phyloP scores from a whole-genome alignment of 2,113 vertebrate genomes.

The Onychorhynchus coronatus region DNA sequence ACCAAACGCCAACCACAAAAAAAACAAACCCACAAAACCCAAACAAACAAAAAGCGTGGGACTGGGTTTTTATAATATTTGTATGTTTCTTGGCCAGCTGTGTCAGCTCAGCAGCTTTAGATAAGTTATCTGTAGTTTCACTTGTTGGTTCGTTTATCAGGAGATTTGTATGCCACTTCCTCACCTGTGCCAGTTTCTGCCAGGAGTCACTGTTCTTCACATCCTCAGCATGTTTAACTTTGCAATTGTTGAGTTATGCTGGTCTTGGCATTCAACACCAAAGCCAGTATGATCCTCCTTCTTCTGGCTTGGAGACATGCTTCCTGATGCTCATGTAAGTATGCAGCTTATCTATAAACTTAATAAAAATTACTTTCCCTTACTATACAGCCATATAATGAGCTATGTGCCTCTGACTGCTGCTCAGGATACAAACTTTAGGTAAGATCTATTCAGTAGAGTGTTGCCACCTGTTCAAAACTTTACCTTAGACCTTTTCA shows the following conservation, averaged over 20 bases:
- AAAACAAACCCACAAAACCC: background rate
- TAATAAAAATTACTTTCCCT: background rate
- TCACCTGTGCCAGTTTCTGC: background rate
- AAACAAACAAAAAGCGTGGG: background rate
- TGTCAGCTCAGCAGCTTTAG: background rate
- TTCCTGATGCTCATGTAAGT: rapidly evolving
- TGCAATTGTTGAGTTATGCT: background rate
- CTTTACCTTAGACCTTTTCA: background rate
- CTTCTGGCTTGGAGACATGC: background rate
- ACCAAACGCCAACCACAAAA: too few relatives aligned
- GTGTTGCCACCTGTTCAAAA: background rate
- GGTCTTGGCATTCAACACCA: background rate
- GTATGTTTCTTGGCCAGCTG: background rate
- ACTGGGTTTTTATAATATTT: background rate
- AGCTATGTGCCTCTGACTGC: background rate
- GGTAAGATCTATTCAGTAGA: background rate
- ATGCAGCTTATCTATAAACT: background rate
- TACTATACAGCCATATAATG: too few relatives aligned
- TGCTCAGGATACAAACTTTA: background rate
- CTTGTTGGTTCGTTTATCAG: background rate
- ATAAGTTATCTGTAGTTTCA: background rate
- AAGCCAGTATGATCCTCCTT: background rate
- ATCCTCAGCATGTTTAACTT: background rate
- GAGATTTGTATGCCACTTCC: background rate
- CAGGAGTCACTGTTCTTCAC: background rate